Evolutionary conservation across 1,140 invertebrate species (phyloP), one percentile per base, ranked within the genome.

Genomic region (Diprion similis): DNA sequence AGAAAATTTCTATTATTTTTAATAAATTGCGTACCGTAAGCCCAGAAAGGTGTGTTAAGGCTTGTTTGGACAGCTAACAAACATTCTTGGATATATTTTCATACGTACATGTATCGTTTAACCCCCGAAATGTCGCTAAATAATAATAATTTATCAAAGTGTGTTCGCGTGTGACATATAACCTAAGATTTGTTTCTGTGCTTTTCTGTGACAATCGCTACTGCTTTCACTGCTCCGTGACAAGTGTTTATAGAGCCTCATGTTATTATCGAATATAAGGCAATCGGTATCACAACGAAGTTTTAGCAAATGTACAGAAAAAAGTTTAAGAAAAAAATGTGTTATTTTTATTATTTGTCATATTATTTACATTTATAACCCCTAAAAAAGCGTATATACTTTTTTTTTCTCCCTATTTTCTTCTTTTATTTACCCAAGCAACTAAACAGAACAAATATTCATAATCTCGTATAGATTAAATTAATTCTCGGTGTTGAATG

Each of bases 1-100:
- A 70, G 37, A 75, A 48, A 65, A 71, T 75, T 75, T 72, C 46
- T 75, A 72, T 48, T 71, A 74, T 74, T 74, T 75, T 71, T 72
- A 71, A 66, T 59, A 59, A 59, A 59, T 15, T 8, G 11, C 51
- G 51, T 59, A 59, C 51, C 51, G 11, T 17, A 59, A 59, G 7
- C n/a, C 9, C 51, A 13, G 0, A 17, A 59, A 15, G 11, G 51
- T 17, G 51, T 59, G 11, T 11, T 37, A 37, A 59, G 11, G 51
- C 11, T 59, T 13, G n/a, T 59, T 17, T 13, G 51, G 9, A 59
- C 11, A 8, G 11, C 11, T 13, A 59, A 59, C n/a, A 59, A 59
- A 59, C 51, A 13, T 17, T 59, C 11, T 15, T 59, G n/a, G n/a
- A 59, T 59, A 59, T 59, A 15, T 59, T 59, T 17, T 59, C 11